A percentile compares a stretch with the other conserved stretches of the same genome.
Evolutionary conservation across 2,113 vertebrate genomes (phyloP).

Genomic region (Pipa parva): DNA sequence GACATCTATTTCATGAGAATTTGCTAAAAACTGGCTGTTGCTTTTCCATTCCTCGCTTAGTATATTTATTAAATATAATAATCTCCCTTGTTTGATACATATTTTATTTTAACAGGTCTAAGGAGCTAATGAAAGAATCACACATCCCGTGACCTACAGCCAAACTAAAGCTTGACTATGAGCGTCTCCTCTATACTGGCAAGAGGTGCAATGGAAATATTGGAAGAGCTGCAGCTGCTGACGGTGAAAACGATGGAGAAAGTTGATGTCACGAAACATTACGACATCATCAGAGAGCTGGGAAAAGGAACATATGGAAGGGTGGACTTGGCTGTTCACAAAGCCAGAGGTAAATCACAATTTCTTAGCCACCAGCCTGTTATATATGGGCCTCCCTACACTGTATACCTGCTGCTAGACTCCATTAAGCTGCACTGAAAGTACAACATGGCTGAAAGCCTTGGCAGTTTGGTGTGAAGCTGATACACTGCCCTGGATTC

Average conservation of each 20-base stretch:
- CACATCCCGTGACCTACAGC: neutral
- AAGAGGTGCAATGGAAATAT: constrained; percentile 65
- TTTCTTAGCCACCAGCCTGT: too few relatives aligned
- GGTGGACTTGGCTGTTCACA: constrained; percentile 72
- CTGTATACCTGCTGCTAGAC: too few relatives aligned
- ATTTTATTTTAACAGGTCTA: constrained; percentile 11
- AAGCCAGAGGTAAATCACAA: constrained; percentile 65
- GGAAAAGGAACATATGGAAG: constrained; percentile 74
- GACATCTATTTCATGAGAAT: neutral
- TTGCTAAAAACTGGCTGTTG: neutral
- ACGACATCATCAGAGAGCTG: constrained; percentile 70
- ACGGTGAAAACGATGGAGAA: constrained; percentile 68
- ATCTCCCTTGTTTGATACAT: too few relatives aligned
- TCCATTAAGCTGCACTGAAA: too few relatives aligned
- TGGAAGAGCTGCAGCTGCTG: constrained; percentile 70
- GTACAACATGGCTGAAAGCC: too few relatives aligned
- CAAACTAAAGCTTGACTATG: constrained; percentile 52
- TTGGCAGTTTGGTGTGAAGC: too few relatives aligned
- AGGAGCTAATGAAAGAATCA: constrained; percentile 18
- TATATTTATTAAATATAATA: too few relatives aligned
- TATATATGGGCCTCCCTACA: too few relatives aligned
- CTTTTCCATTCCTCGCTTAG: too few relatives aligned
- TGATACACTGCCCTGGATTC: too few relatives aligned
- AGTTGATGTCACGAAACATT: constrained; percentile 68
- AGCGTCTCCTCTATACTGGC: constrained; percentile 67